Percentiles rank a stretch among this genome's conserved stretches.
phyloP scores from a whole-genome alignment of 2,888 invertebrate genomes.

The Pandemis cinnamomeana region DNA sequence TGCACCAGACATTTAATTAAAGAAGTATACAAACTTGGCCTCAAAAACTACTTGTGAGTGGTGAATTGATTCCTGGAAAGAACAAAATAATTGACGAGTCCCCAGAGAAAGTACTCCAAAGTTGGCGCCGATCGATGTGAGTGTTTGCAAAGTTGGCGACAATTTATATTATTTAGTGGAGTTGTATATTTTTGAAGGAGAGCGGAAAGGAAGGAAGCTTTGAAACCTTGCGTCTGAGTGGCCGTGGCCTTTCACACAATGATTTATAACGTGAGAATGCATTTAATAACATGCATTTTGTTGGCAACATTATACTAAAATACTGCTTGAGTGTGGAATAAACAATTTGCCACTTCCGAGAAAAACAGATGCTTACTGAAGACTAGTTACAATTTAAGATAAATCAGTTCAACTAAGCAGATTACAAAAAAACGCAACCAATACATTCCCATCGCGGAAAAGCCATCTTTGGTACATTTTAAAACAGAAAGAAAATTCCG shows the following conservation, averaged over 20 bases:
- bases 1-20: neutral
- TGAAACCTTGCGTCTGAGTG: constrained; percentile 53
- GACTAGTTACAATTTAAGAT: neutral
- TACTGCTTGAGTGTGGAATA: neutral
- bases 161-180: constrained; percentile 35
- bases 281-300: constrained; percentile 29
- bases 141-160: constrained; percentile 18
- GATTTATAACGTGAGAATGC: constrained; percentile 52
- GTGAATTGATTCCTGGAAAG: constrained; percentile 13
- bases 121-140: constrained; percentile 12
- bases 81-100: constrained; percentile 28
- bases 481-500: too few species aligned
- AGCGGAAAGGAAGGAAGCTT: constrained; percentile 56
- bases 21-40: constrained; percentile 6
- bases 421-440: too few species aligned
- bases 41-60: neutral
- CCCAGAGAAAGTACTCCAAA: constrained; percentile 18
- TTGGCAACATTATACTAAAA: constrained; percentile 29
- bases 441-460: too few species aligned
- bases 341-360: neutral
- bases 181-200: constrained; percentile 13
- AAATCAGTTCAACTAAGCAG: too few species aligned
- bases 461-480: too few species aligned
- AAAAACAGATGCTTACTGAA: neutral
- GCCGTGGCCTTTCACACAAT: constrained; percentile 57